These are phyloP conservation scores for Chrysolina haemoptera DNA, from an alignment of 2,888 invertebrate genomes.

Conservation along the genomic window DNA sequence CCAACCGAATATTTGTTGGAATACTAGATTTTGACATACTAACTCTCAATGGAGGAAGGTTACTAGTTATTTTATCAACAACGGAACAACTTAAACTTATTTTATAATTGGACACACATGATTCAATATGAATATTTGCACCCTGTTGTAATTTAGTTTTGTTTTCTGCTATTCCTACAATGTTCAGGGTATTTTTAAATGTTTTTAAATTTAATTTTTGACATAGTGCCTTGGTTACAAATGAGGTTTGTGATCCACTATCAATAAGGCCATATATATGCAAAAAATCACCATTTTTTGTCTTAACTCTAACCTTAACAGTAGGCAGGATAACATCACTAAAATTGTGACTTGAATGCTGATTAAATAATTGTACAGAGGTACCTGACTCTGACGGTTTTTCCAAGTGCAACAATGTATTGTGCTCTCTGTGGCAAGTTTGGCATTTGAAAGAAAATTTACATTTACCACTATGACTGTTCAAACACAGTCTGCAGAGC, in stretches of 20 bases:
- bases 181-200: too few species aligned
- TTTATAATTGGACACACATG: slow-evolving; percentile 6
- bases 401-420: too few species aligned
- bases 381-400: too few species aligned
- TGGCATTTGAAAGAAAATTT: neutral
- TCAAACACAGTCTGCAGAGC: neutral
- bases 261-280: slow-evolving; percentile 9
- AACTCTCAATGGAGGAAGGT: too few species aligned
- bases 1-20: slow-evolving; percentile 3
- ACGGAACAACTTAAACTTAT: neutral
- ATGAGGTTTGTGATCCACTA: slow-evolving; percentile 23
- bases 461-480: neutral
- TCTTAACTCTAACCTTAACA: neutral
- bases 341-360: too few species aligned
- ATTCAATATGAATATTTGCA: too few species aligned
- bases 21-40: neutral
- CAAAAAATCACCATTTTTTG: neutral
- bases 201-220: slow-evolving; percentile 24
- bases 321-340: too few species aligned
- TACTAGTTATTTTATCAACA: slow-evolving; percentile 16
- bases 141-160: neutral
- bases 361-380: too few species aligned
- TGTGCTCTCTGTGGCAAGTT: too few species aligned
- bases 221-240: neutral
- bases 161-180: too few species aligned